Evolutionary conservation across 2,888 invertebrate species (phyloP).

Genomic region (Leucoptera coffeella): DNA sequence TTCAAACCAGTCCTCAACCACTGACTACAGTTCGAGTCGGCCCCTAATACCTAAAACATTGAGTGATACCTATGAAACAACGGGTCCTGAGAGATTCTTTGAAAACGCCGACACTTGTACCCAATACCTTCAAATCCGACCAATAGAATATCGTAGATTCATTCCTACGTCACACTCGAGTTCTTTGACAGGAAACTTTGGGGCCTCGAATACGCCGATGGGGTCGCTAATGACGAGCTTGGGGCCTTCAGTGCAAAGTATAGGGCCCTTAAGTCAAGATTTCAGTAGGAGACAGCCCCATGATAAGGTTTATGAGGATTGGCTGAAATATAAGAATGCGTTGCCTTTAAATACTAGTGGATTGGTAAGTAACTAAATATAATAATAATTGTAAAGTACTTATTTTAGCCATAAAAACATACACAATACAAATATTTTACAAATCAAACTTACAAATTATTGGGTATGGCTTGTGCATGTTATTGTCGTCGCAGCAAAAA

Average conservation of each 20-base stretch:
- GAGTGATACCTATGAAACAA: conserved; percentile 20
- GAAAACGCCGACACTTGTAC: conserved; percentile 16
- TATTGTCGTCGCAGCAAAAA: neutral
- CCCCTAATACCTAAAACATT: conserved; percentile 31
- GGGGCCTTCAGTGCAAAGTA: conserved; percentile 20
- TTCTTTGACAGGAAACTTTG: conserved; percentile 5
- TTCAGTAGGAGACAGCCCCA: conserved; percentile 19
- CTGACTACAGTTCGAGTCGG: conserved; percentile 35
- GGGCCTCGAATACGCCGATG: neutral
- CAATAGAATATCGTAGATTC: conserved; percentile 25
- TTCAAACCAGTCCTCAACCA: conserved; percentile 37
- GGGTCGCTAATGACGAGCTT: conserved; percentile 18
- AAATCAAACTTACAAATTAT: neutral
- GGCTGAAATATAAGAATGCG: conserved; percentile 49
- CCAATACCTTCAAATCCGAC: conserved; percentile 35
- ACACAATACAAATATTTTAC: neutral
- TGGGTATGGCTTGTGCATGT: neutral
- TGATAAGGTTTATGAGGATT: conserved; percentile 47
- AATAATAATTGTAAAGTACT: neutral
- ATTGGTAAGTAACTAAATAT: conserved; percentile 21
- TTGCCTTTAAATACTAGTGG: conserved; percentile 37
- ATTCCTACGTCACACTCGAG: conserved; percentile 16
- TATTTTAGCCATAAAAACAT: neutral
- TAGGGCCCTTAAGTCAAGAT: conserved; percentile 26
- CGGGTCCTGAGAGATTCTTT: neutral